These are phyloP conservation scores for Idaea dimidiata DNA, from an alignment of 2,888 invertebrate genomes.

Conservation along the genomic window DNA sequence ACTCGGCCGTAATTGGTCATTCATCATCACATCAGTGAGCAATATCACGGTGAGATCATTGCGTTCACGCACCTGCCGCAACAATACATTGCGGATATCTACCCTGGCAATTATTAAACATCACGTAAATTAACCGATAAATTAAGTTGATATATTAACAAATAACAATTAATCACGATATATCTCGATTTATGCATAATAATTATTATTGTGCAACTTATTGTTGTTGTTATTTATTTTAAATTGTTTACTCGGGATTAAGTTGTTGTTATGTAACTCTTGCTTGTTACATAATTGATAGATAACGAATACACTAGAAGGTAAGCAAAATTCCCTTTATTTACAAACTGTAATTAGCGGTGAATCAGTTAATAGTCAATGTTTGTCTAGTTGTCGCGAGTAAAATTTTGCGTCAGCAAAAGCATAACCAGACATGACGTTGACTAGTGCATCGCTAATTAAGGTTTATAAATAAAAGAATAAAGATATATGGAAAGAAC, in stretches of 20 bases:
- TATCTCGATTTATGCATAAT: background rate
- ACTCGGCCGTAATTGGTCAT: conserved; percentile 55
- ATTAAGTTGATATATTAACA: background rate
- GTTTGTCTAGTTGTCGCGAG: too few relatives aligned
- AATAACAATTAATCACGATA: background rate
- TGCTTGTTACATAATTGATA: too few relatives aligned
- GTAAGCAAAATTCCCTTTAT: too few relatives aligned
- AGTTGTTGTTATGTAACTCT: background rate
- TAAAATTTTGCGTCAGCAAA: too few relatives aligned
- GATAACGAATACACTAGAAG: too few relatives aligned
- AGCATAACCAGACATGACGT: too few relatives aligned
- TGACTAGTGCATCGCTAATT: too few relatives aligned
- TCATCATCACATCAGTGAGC: conserved; percentile 64
- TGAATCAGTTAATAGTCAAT: too few relatives aligned
- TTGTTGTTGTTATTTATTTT: background rate
- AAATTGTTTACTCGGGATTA: background rate
- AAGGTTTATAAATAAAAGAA: too few relatives aligned
- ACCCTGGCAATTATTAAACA: conserved; percentile 33
- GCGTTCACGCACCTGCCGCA: conserved; percentile 42
- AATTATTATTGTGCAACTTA: background rate
- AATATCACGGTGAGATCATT: conserved; percentile 65
- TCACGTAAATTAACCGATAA: conserved; percentile 13
- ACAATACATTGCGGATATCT: conserved; percentile 45
- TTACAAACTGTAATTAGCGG: too few relatives aligned
- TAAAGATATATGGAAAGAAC: too few relatives aligned